Conservation (phyloP, 2,888 invertebrate species). For the Xanthostigma xanthostigma region DNA sequence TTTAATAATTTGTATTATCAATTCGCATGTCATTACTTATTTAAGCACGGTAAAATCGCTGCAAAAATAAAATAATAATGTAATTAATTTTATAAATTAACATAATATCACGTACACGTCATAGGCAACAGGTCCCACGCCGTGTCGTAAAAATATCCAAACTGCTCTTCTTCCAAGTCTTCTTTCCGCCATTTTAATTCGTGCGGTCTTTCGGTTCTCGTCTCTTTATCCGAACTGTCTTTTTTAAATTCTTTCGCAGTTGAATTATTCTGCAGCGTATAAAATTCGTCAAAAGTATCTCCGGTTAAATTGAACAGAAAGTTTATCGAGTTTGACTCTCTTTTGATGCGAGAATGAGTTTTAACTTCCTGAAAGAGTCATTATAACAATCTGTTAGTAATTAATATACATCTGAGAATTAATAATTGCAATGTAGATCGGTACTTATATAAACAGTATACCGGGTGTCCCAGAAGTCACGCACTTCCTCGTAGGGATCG, state of each 20-base stretch:
- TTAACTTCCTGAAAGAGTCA: no score
- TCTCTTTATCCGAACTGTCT: constrained; percentile 8
- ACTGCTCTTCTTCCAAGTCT: constrained; percentile 23
- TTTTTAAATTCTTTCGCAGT: constrained; percentile 6
- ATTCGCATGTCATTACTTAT: no score
- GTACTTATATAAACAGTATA: no score
- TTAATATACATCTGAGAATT: no score
- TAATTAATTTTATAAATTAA: no score
- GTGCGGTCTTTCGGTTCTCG: constrained; percentile 6
- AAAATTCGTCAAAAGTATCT: constrained; percentile 27
- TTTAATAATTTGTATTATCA: no score
- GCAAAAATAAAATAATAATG: background rate
- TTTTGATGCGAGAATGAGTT: background rate
- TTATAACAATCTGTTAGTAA: no score
- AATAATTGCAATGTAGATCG: no score
- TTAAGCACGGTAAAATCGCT: no score
- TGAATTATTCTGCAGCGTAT: constrained; percentile 9
- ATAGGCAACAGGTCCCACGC: constrained; percentile 24
- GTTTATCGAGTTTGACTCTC: background rate
- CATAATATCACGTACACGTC: constrained; percentile 3
- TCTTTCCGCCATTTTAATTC: constrained; percentile 17
- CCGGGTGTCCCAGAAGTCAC: no score
- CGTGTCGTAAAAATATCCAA: constrained; percentile 31
- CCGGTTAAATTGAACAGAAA: constrained; percentile 31
- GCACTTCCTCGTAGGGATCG: no score